These are phyloP conservation scores for Cylas formicarius DNA, from an alignment of 1,140 invertebrate genomes.

Conservation along the genomic window DNA sequence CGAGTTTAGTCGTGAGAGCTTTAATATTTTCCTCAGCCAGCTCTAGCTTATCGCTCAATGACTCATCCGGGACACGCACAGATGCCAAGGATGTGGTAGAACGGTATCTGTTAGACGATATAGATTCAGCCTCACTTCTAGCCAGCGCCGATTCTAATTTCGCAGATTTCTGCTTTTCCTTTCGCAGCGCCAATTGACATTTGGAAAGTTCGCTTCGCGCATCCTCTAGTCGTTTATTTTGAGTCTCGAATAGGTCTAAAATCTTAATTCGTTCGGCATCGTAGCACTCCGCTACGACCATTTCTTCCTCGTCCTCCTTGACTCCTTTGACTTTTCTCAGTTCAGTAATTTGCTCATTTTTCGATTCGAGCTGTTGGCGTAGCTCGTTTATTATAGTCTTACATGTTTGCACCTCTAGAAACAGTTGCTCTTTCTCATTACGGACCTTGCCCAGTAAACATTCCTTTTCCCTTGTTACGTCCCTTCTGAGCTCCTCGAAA, in stretches of 20 bases:
- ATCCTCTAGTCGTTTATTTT: slow-evolving; percentile 47
- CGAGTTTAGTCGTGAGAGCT: slow-evolving; percentile 32
- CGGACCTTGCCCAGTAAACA: background rate
- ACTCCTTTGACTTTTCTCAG: no score
- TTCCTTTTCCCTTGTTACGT: slow-evolving; percentile 45
- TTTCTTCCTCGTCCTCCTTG: slow-evolving; percentile 50
- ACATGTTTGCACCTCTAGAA: background rate
- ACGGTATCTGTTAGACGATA: no score
- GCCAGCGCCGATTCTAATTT: slow-evolving; percentile 34
- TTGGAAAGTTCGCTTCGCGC: slow-evolving; percentile 40
- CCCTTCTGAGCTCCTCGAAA: slow-evolving; percentile 51
- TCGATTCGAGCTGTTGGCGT: no score
- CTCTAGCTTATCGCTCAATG: slow-evolving; percentile 31
- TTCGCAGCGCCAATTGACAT: slow-evolving; percentile 24
- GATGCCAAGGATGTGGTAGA: no score
- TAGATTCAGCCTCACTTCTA: slow-evolving; percentile 26
- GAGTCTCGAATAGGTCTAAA: slow-evolving; percentile 45
- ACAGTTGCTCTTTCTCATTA: background rate
- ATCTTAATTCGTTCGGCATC: no score
- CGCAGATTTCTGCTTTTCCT: slow-evolving; percentile 32
- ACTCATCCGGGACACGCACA: slow-evolving; percentile 6
- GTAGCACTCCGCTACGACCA: no score
- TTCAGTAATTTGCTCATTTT: no score
- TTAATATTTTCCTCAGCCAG: slow-evolving; percentile 38
- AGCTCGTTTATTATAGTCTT: no score